Base-by-base conservation (phyloP, 2,888 invertebrate genomes). In the Luperina testacea region DNA sequence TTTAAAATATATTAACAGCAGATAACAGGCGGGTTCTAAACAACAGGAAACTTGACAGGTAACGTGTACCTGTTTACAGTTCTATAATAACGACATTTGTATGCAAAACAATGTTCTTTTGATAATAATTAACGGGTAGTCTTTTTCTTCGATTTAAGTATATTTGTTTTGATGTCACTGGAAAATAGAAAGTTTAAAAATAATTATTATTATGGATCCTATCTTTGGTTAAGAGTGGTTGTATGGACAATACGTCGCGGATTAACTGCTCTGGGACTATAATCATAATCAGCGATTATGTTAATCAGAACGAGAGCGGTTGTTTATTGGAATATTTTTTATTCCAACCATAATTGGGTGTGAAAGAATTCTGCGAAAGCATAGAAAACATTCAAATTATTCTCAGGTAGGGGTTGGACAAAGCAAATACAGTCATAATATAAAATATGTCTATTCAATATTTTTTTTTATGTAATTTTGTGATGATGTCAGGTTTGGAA, bases 41-140 rank as follows among this genome's bases (percentile, higher is more conserved):
- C 78, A 82, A 81, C 83, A 84, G 88, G 86, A 88, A 89, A 89
- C 72, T 64, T 75, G 24, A 67, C 20, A 81, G 88, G 89, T 88
- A 89, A 86, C 78, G 24, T 15, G 70, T 80, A 85, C 83, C 78
- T 80, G 82, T 87, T 83, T 73, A 83, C 82, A 71, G 73, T 76
- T 61, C 57, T 75, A 77, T 77, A 77, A 61, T 80, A 65, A 78
- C 63, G 53, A 77, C 80, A 81, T 83, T 82, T 32, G 59, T 87
- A 87, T 87, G 82, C 72, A 76, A 89, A 88, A 85, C 77, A 82
- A 64, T 81, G 75, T 72, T 77, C 38, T 59, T 81, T 72, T 68
- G 80, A 80, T 82, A 83, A 71, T 70, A 77, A 84, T 75, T 81
- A 72, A 83, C 38, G 53, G 51, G 42, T 51, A 68, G 24, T 32